A percentile compares a stretch with the other conserved stretches of the same genome.
Evolutionary conservation across 1,140 invertebrate species (phyloP).

Genomic region (Zaprionus camerounensis): DNA sequence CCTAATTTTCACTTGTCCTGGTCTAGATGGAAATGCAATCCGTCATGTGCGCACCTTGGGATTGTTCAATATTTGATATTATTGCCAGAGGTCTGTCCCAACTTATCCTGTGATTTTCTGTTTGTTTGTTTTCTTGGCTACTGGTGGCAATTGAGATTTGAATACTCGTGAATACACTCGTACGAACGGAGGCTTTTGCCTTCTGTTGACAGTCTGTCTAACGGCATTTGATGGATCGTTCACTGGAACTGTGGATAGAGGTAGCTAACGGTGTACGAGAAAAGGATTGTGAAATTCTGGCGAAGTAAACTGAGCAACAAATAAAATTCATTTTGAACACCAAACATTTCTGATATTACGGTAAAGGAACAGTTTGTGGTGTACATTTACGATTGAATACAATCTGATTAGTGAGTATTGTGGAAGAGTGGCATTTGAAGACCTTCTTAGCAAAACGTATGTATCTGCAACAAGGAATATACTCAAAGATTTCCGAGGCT

Average conservation of each 20-base stretch:
- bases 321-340: background rate
- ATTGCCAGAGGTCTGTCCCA: slow-evolving; percentile 21
- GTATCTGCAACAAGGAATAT: too few species aligned
- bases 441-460: too few species aligned
- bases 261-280: slow-evolving; percentile 11
- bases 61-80: slow-evolving; percentile 57
- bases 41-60: slow-evolving; percentile 43
- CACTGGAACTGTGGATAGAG: slow-evolving; percentile 26
- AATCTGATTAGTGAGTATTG: too few species aligned
- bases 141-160: slow-evolving; percentile 38
- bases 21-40: slow-evolving; percentile 25
- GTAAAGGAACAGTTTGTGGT: too few species aligned
- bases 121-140: slow-evolving; percentile 43
- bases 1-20: slow-evolving; percentile 46
- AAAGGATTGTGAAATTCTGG: slow-evolving; percentile 18
- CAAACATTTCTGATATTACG: too few species aligned
- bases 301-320: background rate
- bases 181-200: slow-evolving; percentile 1
- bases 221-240: slow-evolving; percentile 44
- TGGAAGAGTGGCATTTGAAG: too few species aligned
- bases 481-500: too few species aligned
- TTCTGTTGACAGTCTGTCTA: slow-evolving; percentile 52
- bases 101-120: slow-evolving; percentile 16
- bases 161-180: slow-evolving; percentile 23
- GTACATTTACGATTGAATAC: background rate